Evolutionary conservation across 2,113 vertebrate genomes (phyloP).

Genomic region (Larimichthys polyactis): DNA sequence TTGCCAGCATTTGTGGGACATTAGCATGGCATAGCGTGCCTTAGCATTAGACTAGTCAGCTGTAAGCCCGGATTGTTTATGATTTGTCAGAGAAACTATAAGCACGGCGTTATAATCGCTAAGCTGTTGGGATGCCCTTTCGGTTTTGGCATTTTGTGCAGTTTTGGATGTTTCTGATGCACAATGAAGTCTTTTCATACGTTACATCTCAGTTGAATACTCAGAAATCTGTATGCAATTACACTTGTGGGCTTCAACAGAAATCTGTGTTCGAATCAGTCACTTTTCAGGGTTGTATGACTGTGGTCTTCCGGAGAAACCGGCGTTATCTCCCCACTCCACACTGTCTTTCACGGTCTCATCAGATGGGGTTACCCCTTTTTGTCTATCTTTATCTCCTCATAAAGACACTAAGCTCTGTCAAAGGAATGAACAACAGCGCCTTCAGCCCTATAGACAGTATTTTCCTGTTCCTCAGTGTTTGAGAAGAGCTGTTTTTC

Average conservation of each 20-base stretch:
- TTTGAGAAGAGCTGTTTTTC: conserved; percentile 26
- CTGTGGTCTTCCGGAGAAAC: conserved; percentile 11
- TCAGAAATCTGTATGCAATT: conserved; percentile 23
- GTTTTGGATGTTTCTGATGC: conserved; percentile 31
- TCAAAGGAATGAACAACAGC: conserved; percentile 16
- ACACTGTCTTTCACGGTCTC: conserved; percentile 2
- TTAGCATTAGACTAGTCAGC: conserved; percentile 23
- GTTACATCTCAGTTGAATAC: conserved; percentile 16
- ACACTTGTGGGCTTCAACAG: background rate
- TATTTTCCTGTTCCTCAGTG: conserved; percentile 6
- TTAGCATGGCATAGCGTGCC: conserved; percentile 28
- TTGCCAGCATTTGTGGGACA: conserved; percentile 45
- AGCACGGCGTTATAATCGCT: conserved; percentile 29
- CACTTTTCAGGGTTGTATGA: conserved; percentile 24
- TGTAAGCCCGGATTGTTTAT: conserved; percentile 50
- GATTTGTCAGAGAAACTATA: conserved; percentile 45
- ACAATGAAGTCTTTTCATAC: conserved; percentile 56
- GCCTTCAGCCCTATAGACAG: background rate
- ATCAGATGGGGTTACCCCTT: conserved; percentile 8
- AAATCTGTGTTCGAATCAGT: conserved; percentile 4
- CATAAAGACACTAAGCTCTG: background rate
- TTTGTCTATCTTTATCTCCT: conserved; percentile 21
- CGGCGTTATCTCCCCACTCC: conserved; percentile 27
- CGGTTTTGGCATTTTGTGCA: conserved; percentile 40
- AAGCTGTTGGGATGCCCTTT: conserved; percentile 62